Evolutionary conservation across 2,113 vertebrate genomes (phyloP).

Genomic region (Hemibagrus wyckioides): DNA sequence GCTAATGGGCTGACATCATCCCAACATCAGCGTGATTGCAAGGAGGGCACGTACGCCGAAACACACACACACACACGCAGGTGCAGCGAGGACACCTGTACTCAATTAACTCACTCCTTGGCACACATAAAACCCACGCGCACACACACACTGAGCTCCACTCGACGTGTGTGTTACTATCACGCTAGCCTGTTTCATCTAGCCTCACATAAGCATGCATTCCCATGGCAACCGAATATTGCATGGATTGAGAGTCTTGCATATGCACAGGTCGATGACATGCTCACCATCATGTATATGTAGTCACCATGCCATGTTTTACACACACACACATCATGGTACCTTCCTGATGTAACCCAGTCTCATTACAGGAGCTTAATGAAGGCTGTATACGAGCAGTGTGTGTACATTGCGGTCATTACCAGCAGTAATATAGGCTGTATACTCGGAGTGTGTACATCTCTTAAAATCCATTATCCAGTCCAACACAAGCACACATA

Average conservation of each 20-base stretch:
- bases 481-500: background rate
- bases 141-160: background rate
- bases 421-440: background rate
- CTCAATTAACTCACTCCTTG: slow-evolving; percentile 19
- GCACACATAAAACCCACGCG: background rate
- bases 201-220: background rate
- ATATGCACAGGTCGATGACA: background rate
- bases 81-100: slow-evolving; percentile 9
- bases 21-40: background rate
- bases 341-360: background rate
- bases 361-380: background rate
- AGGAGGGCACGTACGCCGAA: background rate
- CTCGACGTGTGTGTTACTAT: slow-evolving; percentile 30
- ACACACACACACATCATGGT: background rate
- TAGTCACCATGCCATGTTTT: background rate
- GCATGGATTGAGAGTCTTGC: background rate
- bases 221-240: background rate
- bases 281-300: background rate
- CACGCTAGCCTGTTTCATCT: slow-evolving; percentile 8
- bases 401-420: background rate
- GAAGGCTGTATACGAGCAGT: background rate
- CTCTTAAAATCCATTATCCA: slow-evolving; percentile 10
- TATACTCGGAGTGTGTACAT: background rate
- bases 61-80: slow-evolving; percentile 3
- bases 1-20: slow-evolving; percentile 43